Evolutionary conservation across 2,888 invertebrate species (phyloP), one percentile per base, ranked within the genome.

Genomic region (Arrhopalites spinosus): DNA sequence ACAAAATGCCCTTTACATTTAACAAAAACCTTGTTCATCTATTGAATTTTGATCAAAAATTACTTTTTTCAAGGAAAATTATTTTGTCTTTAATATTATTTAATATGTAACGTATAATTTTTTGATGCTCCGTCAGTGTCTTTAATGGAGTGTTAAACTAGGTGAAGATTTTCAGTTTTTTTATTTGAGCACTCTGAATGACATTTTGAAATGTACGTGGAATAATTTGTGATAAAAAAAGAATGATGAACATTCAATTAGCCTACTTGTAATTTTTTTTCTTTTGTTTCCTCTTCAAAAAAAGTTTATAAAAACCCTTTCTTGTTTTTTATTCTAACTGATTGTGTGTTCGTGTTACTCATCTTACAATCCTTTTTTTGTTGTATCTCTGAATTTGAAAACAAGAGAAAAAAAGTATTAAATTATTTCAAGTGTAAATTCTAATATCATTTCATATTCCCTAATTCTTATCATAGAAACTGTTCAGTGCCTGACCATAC

Each of bases 211-310:
- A 8, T n/a, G 25, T 59, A 25, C 59, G 59, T 59, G 59, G 20
- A 25, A 59, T 50, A 15, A 50, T 50, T 15, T 50, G 2, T 50
- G 8, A n/a, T n/a, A 2, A 15, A n/a, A 5, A 13, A 5, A 50
- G 17, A 50, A 5, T 8, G 17, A 45, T 15, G 15, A 7, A 45
- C 45, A 45, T 15, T 50, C 50, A 50, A 36, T 15, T 50, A 50
- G 50, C 50, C 50, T 50, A 50, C 50, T 50, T 50, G n/a, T 17
- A 15, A n/a, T n/a, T n/a, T n/a, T 50, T 50, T 50, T 50, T 50
- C 3, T 50, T 50, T 5, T 50, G 50, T 13, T n/a, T n/a, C n/a
- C 50, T 50, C 17, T 50, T 5, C 2, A n/a, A 50, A 15, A n/a
- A 50, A n/a, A 50, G 11, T 50, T n/a, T 50, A 50, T 15, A 50